Conservation (phyloP, 1,140 invertebrate species). For the Psilanteris sp. region DNA sequence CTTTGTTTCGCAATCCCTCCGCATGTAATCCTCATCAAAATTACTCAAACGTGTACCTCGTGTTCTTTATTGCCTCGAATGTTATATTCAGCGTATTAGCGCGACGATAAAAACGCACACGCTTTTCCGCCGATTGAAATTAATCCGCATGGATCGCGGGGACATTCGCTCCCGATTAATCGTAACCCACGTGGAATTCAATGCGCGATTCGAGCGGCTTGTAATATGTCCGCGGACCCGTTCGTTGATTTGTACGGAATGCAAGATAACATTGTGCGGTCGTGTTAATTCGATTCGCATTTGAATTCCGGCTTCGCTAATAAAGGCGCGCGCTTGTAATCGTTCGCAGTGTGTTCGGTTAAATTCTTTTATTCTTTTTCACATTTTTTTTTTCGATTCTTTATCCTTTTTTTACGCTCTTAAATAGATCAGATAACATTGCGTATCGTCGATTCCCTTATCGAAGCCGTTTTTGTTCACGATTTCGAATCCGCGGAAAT, state of each 20-base stretch:
- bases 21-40: too few relatives aligned
- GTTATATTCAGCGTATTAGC: not conserved
- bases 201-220: constrained; percentile 57
- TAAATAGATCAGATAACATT: constrained; percentile 59
- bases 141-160: constrained; percentile 49
- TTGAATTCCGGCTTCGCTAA: constrained; percentile 59
- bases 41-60: too few relatives aligned
- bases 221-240: constrained; percentile 54
- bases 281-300: constrained; percentile 63
- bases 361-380: constrained; percentile 3
- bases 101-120: constrained; percentile 7
- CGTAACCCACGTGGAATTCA: constrained; percentile 58
- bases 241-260: constrained; percentile 62
- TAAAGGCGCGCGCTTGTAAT: constrained; percentile 60
- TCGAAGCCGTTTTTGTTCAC: constrained; percentile 30
- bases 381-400: not conserved
- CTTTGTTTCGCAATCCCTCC: too few relatives aligned
- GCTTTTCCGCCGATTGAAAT: constrained; percentile 42
- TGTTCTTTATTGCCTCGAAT: too few relatives aligned
- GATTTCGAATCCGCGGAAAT: constrained; percentile 33
- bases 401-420: not conserved
- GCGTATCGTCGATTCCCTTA: constrained; percentile 48
- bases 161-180: constrained; percentile 63
- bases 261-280: constrained; percentile 63
- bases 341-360: constrained; percentile 26